Conservation (phyloP, 2,888 invertebrate species). For the Listrodromus nycthemerus region DNA sequence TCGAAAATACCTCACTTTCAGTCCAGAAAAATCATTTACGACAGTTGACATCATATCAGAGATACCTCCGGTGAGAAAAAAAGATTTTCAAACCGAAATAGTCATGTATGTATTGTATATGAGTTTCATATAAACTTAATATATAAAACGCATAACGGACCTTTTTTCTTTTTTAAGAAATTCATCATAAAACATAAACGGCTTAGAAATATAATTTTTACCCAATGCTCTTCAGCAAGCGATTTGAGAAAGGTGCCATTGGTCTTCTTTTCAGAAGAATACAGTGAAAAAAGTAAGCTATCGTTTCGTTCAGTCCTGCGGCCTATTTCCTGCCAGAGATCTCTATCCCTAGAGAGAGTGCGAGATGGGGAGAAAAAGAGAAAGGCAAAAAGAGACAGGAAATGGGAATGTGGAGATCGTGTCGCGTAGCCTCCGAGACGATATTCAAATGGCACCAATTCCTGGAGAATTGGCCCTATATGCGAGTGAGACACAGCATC, state of each 20-base stretch:
- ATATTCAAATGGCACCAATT: conserved; percentile 84
- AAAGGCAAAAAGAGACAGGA: conserved; percentile 29
- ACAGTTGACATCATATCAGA: background rate
- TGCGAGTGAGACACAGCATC: conserved; percentile 67
- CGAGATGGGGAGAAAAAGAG: conserved; percentile 8
- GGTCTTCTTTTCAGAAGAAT: background rate
- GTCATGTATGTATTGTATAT: background rate
- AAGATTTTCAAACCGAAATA: background rate
- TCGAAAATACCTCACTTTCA: background rate
- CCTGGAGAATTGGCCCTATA: conserved; percentile 80
- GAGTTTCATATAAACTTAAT: background rate
- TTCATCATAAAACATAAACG: background rate
- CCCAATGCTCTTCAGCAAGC: background rate
- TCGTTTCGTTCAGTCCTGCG: conserved; percentile 3
- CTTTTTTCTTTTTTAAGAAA: background rate
- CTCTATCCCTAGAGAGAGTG: conserved; percentile 34
- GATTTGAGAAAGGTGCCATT: background rate
- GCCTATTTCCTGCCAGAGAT: conserved; percentile 47
- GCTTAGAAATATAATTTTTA: background rate
- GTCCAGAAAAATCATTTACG: background rate
- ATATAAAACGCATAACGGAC: background rate
- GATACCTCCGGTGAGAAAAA: too few species aligned
- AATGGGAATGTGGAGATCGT: conserved; percentile 47
- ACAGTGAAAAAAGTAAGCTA: conserved; percentile 16
- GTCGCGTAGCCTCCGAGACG: conserved; percentile 68